These are phyloP conservation scores for Sphenodon punctatus DNA, from an alignment of 2,797 vertebrate genomes.

Conservation along the genomic window DNA sequence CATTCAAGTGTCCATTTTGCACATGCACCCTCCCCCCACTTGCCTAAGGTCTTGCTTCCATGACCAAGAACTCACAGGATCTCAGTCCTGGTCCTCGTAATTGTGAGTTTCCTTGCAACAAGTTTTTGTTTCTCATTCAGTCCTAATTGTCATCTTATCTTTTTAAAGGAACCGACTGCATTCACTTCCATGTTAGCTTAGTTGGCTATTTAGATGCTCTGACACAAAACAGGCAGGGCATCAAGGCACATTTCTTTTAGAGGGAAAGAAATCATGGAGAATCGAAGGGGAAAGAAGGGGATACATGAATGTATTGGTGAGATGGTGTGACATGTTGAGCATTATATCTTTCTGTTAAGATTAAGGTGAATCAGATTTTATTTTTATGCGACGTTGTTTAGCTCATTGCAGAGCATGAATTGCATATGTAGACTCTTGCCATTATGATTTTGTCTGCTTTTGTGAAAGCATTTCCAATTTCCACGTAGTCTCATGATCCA, in stretches of 20 bases:
- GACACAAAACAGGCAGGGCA: background rate
- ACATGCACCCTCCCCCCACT: too few species aligned
- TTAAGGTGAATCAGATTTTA: conserved; percentile 15
- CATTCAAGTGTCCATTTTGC: too few species aligned
- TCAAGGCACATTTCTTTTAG: background rate
- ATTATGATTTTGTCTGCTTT: conserved; percentile 46
- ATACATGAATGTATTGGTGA: conserved; percentile 7
- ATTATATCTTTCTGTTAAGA: conserved; percentile 17
- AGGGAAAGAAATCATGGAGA: accelerated
- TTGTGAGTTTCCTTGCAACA: too few species aligned
- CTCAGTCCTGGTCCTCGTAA: too few species aligned
- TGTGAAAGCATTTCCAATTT: conserved; percentile 51
- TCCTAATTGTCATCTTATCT: background rate
- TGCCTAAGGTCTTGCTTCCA: too few species aligned
- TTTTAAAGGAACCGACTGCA: background rate
- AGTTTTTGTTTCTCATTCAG: too few species aligned
- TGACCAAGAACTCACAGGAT: too few species aligned
- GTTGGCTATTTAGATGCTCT: background rate
- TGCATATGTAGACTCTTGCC: conserved; percentile 8
- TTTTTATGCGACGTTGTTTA: conserved; percentile 6
- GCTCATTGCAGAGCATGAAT: conserved; percentile 17
- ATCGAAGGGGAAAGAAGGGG: too few species aligned
- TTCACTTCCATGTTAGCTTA: background rate
- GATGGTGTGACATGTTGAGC: background rate
- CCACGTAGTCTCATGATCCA: too few species aligned